Evolutionary conservation across 2,797 vertebrate genomes (phyloP), one percentile per base, ranked within the genome.

Genomic region (Varecia variegata): DNA sequence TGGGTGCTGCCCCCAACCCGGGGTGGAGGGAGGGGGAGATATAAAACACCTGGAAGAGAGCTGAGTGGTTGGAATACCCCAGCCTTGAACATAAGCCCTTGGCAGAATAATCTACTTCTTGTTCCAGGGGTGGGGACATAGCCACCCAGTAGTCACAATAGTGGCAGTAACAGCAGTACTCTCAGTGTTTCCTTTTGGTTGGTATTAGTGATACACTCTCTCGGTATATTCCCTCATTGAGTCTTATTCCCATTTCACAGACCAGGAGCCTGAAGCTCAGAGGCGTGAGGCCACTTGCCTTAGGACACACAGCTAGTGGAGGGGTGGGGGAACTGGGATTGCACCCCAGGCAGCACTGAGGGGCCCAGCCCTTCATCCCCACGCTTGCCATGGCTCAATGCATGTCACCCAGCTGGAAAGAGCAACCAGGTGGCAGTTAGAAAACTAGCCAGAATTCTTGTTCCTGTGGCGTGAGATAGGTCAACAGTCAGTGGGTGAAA

Each of bases 321-420:
- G 65, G 18, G n/a, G 1, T 15, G 3, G 21, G 17, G 65, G 21
- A 35, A 23, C 60, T 11, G 20, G 38, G 10, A 27, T 27, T 2
- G 65, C 43, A n/a, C 25, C 17, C 58, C 25, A 0, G 82, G 60
- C 21, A 25, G 52, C 74, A 8, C 3, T 23, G 17, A 62, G 35
- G 38, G 85, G 20, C 84, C 47, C 17, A 58, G 65, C 45, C 88
- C 50, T 32, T 10, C 7, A 2, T 9, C 35, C 35, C 18, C 5
- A 17, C 9, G 11, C 27, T 2, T 7, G 25, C 30, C 13, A 0
- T 2, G 0, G 74, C n/a, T 27, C 43, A 65, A 12, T 8, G 65
- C 25, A 20, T 17, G 4, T 32, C 54, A 13, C 94, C 45, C 47
- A 58, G 91, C 1, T 0, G 92, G 80, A 67, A 47, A 10, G 4